Percentiles rank a stretch among this genome's conserved stretches.
Conservation (phyloP, 2,797 vertebrate species). For the Emydoidea blandingii region DNA sequence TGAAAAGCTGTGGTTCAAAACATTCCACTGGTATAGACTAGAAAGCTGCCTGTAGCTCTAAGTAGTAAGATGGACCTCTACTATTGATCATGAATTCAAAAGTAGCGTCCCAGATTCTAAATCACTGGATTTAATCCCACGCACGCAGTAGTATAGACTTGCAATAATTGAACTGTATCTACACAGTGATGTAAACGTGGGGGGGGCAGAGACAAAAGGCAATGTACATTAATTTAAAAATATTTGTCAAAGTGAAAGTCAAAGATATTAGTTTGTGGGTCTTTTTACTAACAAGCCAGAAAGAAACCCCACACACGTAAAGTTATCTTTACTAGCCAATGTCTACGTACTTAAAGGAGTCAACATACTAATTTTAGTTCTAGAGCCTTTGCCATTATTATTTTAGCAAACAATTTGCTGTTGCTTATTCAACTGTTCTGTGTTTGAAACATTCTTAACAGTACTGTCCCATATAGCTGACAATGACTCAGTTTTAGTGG, state of each 20-base stretch:
- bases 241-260: neutral
- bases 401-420: neutral
- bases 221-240: neutral
- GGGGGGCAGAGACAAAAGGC: neutral
- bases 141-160: neutral
- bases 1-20: neutral
- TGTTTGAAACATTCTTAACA: neutral
- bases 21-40: fast-evolving
- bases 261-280: neutral
- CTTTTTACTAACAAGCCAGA: neutral
- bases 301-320: neutral
- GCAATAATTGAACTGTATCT: neutral
- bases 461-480: neutral
- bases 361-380: neutral
- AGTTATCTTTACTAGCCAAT: neutral
- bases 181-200: fast-evolving
- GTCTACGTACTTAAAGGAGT: neutral
- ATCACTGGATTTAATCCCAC: neutral
- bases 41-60: neutral
- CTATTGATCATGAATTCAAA: neutral
- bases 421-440: neutral
- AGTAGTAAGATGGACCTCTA: fast-evolving
- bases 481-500: neutral
- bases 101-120: neutral
- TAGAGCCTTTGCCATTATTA: neutral